Conservation (phyloP, 2,113 vertebrate species). For the Spermophilus dauricus region DNA sequence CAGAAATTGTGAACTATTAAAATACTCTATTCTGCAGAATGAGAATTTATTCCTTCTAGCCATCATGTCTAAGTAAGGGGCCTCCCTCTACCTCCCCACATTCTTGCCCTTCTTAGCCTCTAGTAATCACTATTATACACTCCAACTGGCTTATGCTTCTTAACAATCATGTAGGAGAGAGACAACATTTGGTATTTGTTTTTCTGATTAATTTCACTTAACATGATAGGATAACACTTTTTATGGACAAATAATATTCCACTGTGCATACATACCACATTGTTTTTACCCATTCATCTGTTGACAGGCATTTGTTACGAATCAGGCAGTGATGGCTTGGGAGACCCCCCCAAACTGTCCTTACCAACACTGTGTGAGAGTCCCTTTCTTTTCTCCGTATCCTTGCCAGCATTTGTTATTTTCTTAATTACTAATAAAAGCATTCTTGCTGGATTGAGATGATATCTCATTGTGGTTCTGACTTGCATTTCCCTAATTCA, state of each 20-base stretch:
- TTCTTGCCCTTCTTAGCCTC: too few relatives aligned
- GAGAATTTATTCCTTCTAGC: not conserved
- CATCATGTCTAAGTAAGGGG: too few relatives aligned
- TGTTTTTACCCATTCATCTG: not conserved
- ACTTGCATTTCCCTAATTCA: not conserved
- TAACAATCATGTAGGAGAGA: not conserved
- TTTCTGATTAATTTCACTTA: not conserved
- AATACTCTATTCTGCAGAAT: not conserved
- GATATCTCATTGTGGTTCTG: not conserved
- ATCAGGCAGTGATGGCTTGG: fast-evolving
- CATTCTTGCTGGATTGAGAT: not conserved
- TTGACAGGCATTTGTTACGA: not conserved
- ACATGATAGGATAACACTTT: not conserved
- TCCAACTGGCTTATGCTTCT: too few relatives aligned
- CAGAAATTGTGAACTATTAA: not conserved
- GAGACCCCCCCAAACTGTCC: too few relatives aligned
- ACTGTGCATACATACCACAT: too few relatives aligned
- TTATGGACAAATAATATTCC: too few relatives aligned
- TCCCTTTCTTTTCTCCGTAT: too few relatives aligned
- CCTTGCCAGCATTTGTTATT: too few relatives aligned
- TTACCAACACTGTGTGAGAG: too few relatives aligned
- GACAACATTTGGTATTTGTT: not conserved
- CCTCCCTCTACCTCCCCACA: not conserved
- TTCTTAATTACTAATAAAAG: not conserved
- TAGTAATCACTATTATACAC: not conserved